Evolutionary conservation across 2,113 vertebrate species (phyloP).

Genomic region (Neogale vison): DNA sequence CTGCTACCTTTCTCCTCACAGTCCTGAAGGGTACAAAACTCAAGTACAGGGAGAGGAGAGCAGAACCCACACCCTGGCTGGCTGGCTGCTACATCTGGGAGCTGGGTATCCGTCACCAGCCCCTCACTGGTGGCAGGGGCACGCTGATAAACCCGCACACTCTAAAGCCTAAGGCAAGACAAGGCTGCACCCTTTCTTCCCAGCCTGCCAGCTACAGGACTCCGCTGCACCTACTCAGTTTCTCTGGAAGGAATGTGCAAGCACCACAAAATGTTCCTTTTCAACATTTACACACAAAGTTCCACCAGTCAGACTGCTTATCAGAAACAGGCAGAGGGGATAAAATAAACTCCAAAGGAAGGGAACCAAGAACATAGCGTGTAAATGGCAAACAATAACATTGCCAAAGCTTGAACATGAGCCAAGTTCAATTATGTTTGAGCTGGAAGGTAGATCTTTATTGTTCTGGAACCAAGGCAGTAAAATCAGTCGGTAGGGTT

Average conservation of each 20-base stretch:
- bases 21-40: neutral
- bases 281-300: conserved; percentile 83
- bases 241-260: conserved; percentile 66
- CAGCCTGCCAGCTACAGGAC: neutral
- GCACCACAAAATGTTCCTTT: conserved; percentile 72
- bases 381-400: conserved; percentile 74
- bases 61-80: neutral
- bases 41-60: neutral
- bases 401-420: conserved; percentile 76
- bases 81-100: neutral
- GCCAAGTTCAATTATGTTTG: conserved; percentile 85
- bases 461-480: conserved; percentile 79
- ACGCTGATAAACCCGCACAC: neutral
- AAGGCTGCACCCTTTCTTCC: neutral
- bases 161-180: conserved; percentile 44
- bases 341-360: conserved; percentile 89
- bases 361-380: conserved; percentile 81
- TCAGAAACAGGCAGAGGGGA: conserved; percentile 79
- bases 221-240: conserved; percentile 58
- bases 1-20: neutral
- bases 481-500: conserved; percentile 72
- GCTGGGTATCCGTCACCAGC: neutral
- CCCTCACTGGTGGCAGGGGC: neutral
- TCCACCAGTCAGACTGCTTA: conserved; percentile 87
- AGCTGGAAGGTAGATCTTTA: conserved; percentile 79